Evolutionary conservation across 2,113 vertebrate species (phyloP), one percentile per base, ranked within the genome.

Genomic region (Burhinus bistriatus): DNA sequence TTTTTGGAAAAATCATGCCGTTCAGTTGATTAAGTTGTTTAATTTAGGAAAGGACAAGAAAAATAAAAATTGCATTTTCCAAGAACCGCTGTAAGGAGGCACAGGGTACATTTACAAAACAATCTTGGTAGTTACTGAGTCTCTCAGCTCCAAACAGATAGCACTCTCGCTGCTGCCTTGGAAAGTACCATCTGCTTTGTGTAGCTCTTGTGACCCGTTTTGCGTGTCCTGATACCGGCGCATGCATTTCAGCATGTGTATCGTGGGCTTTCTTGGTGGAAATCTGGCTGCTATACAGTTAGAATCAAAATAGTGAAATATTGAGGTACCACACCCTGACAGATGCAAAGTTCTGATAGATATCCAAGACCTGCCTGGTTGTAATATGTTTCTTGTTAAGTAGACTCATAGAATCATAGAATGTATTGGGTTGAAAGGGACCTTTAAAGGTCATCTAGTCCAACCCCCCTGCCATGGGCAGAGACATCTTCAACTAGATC

Each of bases 91-190:
- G 18, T 65, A 66, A 76, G 45, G 22, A 87, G 65, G 27, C 57
- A 71, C 29, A 34, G 85, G 20, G 26, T 71, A 12, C 22, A 13
- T 86, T 81, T 92, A 59, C 59, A 89, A 66, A 65, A 66, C n/a
- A 30, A 8, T 14, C 17, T 32, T 87, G 61, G 30, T 86, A 49
- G 38, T 79, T 89, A 34, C 1, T 84, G 77, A 54, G 27, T 65
- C 38, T 51, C 15, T 49, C 5, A 0, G n/a, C 40, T 71, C 32
- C 25, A 44, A 76, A 49, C 0, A 1, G n/a, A 12, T 58, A 40
- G 10, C 65, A 72, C 20, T 62, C n/a, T 95, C 1, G 1, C 9
- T 45, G 25, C 32, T 91, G 54, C 54, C 66, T 77, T 85, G 45
- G 70, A 62, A 68, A 34, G 29, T 66, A 27, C 55, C 40, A 18